These are phyloP conservation scores for Pterobdella sp. DNA, from an alignment of 2,888 invertebrate genomes.

Conservation along the genomic window DNA sequence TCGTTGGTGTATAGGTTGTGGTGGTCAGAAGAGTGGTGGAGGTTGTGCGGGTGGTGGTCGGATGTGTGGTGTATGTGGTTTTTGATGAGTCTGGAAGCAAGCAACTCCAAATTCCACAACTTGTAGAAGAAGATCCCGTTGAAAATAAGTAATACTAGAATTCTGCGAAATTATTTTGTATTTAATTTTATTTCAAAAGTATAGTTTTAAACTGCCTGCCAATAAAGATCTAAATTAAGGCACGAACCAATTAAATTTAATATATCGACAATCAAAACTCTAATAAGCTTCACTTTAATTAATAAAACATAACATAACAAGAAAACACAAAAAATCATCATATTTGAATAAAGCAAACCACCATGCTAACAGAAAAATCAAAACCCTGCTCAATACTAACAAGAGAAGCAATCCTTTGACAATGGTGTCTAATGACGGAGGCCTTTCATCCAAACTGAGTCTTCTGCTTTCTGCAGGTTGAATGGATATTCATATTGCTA, in stretches of 20 bases:
- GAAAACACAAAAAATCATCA: no score
- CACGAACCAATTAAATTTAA: background rate
- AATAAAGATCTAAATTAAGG: background rate
- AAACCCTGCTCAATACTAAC: no score
- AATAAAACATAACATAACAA: no score
- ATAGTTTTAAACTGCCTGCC: background rate
- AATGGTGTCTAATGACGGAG: no score
- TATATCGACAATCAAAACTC: no score
- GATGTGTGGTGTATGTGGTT: background rate
- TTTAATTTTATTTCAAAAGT: background rate
- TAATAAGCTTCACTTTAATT: no score
- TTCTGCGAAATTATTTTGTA: constrained; percentile 40
- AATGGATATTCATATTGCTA: no score
- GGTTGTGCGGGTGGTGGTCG: background rate
- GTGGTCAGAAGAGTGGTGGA: background rate
- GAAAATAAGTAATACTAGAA: constrained; percentile 60
- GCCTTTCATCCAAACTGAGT: no score
- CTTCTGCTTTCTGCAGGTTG: no score
- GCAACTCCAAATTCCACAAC: constrained; percentile 66
- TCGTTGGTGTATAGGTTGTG: background rate
- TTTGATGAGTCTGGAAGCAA: constrained; percentile 37
- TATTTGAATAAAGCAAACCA: no score
- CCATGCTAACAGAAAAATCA: no score
- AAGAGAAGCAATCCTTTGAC: no score
- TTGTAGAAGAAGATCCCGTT: constrained; percentile 76